Evolutionary conservation across 2,888 invertebrate species (phyloP), one percentile per base, ranked within the genome.

Genomic region (Cactoblastis cactorum): DNA sequence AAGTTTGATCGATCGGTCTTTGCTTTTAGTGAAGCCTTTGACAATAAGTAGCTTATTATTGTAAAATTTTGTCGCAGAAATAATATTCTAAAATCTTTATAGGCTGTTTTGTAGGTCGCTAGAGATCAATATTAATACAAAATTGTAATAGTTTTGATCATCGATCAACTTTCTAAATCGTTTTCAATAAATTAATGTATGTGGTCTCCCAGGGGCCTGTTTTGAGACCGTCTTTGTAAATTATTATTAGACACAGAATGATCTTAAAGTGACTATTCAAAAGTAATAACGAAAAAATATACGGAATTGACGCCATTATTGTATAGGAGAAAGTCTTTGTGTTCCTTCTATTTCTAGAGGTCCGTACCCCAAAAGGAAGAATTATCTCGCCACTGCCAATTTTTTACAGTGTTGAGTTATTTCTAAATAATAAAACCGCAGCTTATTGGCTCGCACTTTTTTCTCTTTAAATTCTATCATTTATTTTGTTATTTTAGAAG

Each of bases 211-310:
- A 47, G 24, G 47, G 47, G 6, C 11, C 24, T 22, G 37, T 8
- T 11, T 22, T 39, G 24, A 39, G 49, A 49, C 39, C 49, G 33
- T 14, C 32, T 48, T 48, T 48, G 24, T 39, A 39, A 38, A 32
- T 28, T 46, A 12, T 9, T 9, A 28, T 6, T 28, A 28, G 28
- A 9, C 9, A 8, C 8, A 9, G 28, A 9, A 28, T 9, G 9
- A 2, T 28, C 28, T n/a, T n/a, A n/a, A n/a, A n/a, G n/a, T n/a
- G n/a, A n/a, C n/a, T n/a, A n/a, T n/a, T n/a, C n/a, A n/a, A n/a
- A n/a, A n/a, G n/a, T n/a, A n/a, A n/a, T n/a, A n/a, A n/a, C n/a
- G n/a, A n/a, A n/a, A n/a, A n/a, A n/a, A n/a, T n/a, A n/a, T n/a
- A n/a, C n/a, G n/a, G n/a, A n/a, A n/a, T n/a, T n/a, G n/a, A n/a